A percentile compares a stretch with the other conserved stretches of the same genome.
These are phyloP conservation scores for Polyommatus iphigenia DNA, from an alignment of 2,888 invertebrate genomes.

Conservation along the genomic window DNA sequence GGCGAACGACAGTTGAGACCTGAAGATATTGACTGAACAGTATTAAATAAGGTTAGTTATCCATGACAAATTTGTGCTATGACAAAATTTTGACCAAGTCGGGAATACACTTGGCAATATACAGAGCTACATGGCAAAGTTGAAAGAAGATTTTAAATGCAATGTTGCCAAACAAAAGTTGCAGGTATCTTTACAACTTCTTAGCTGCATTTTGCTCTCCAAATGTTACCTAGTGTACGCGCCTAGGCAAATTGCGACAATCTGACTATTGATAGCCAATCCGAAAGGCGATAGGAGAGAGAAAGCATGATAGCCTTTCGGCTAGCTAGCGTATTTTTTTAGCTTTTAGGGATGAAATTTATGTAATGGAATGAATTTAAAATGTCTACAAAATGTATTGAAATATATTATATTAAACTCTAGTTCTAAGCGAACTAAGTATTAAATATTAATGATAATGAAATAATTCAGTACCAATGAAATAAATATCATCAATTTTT, in stretches of 20 bases:
- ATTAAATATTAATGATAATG: not conserved
- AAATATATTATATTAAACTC: no score
- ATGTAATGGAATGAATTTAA: not conserved
- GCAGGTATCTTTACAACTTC: not conserved
- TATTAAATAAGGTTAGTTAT: not conserved
- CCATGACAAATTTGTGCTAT: conserved; percentile 4
- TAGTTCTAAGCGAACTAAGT: not conserved
- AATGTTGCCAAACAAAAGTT: not conserved
- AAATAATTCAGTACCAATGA: not conserved
- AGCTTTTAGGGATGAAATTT: not conserved
- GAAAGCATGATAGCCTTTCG: not conserved
- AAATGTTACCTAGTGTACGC: not conserved
- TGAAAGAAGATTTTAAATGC: not conserved
- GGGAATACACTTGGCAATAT: no score
- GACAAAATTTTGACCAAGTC: not conserved
- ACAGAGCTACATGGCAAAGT: no score
- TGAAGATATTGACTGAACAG: conserved; percentile 80
- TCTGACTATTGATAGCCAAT: not conserved
- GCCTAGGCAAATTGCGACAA: not conserved
- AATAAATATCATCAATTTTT: no score
- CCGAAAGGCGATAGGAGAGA: not conserved
- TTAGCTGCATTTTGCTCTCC: not conserved
- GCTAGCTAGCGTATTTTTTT: not conserved
- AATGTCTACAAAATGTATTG: not conserved
- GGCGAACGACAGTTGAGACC: conserved; percentile 94